Percentiles rank a stretch among this genome's conserved stretches.
Conservation (phyloP, 2,113 vertebrate genomes). For the Pelmatolapia mariae region DNA sequence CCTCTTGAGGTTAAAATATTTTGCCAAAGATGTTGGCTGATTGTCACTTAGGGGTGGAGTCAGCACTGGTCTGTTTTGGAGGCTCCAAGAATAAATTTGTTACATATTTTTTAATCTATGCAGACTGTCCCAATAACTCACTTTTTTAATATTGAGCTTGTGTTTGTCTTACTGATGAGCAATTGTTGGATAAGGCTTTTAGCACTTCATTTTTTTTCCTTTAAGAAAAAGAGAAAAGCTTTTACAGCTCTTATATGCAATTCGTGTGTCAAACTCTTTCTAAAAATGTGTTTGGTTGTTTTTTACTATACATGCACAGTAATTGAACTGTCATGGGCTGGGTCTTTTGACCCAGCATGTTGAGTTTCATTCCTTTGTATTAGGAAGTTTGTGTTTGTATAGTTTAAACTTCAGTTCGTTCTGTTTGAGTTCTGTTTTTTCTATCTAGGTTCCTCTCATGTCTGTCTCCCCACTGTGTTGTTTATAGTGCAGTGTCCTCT, state of each 20-base stretch:
- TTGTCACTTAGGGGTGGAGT: background rate
- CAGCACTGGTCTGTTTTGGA: background rate
- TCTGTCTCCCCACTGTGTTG: background rate
- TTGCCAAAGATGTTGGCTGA: background rate
- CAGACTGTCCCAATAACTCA: background rate
- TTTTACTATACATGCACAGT: background rate
- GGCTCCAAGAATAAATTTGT: background rate
- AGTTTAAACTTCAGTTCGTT: background rate
- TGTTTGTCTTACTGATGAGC: background rate
- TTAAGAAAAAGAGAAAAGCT: background rate
- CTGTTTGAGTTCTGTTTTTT: background rate
- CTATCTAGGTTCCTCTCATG: background rate
- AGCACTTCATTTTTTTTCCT: background rate
- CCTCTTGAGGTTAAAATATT: background rate
- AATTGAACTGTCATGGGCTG: background rate
- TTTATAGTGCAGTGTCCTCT: background rate
- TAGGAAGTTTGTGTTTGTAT: background rate
- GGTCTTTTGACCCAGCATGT: background rate
- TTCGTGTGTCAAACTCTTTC: background rate
- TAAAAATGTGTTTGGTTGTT: background rate
- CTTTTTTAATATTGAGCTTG: background rate
- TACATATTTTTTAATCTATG: background rate
- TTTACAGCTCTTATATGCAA: background rate
- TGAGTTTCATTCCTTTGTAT: background rate
- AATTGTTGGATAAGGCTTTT: background rate